These are phyloP conservation scores for Cyrtorhinus lividipennis DNA, from an alignment of 1,140 invertebrate genomes.

Conservation along the genomic window DNA sequence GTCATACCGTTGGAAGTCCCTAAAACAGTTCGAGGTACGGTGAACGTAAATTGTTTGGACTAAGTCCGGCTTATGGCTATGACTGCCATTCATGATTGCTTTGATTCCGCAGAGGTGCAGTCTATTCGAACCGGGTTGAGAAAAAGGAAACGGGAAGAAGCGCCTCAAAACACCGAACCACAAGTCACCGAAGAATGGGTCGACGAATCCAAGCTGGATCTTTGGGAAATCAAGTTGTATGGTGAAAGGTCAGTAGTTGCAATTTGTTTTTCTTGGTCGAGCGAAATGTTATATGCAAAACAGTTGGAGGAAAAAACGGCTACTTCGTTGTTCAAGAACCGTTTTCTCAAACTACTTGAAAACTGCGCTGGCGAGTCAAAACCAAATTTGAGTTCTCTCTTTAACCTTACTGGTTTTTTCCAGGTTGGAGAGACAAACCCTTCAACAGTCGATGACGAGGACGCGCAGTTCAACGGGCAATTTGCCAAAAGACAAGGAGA, in stretches of 20 bases:
- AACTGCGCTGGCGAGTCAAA: too few species aligned
- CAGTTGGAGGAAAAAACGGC: too few species aligned
- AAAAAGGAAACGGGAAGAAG: conserved; percentile 80
- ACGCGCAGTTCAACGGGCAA: conserved; percentile 51
- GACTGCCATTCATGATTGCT: too few species aligned
- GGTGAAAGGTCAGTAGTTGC: conserved; percentile 59
- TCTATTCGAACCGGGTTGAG: conserved; percentile 82
- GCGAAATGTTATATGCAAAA: too few species aligned
- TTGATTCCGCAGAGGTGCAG: conserved; percentile 80
- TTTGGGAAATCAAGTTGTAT: conserved; percentile 95
- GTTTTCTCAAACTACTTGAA: too few species aligned
- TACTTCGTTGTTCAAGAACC: too few species aligned
- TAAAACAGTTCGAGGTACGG: conserved; percentile 57
- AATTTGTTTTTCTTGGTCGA: too few species aligned
- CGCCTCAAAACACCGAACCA: conserved; percentile 75
- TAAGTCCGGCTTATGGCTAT: too few species aligned
- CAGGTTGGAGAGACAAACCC: conserved; percentile 41
- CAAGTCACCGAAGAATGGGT: conserved; percentile 90
- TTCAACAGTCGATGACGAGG: conserved; percentile 40
- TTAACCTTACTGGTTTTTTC: too few species aligned
- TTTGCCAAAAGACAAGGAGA: conserved; percentile 26
- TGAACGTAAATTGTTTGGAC: too few species aligned
- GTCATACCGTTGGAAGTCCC: conserved; percentile 89
- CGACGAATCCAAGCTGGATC: conserved; percentile 84
- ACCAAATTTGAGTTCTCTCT: too few species aligned